A percentile compares a stretch with the other conserved stretches of the same genome.
phyloP scores from a whole-genome alignment of 92 coral and sea anemone genomes.

The Bergia sp. region DNA sequence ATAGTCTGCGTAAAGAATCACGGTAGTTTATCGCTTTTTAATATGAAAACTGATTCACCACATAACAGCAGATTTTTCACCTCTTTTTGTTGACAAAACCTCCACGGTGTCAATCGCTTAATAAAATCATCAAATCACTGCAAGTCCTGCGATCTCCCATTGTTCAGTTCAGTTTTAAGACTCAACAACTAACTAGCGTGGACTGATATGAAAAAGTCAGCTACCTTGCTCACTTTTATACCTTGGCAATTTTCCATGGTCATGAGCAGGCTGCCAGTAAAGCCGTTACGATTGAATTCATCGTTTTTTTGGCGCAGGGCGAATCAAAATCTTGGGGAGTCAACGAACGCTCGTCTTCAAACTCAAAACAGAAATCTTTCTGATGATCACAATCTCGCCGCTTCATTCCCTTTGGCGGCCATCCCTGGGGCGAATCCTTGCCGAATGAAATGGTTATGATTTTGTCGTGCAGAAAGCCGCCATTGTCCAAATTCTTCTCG shows the following conservation, averaged over 20 bases:
- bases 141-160: not conserved
- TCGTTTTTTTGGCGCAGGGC: conserved; percentile 43
- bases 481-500: conserved; percentile 66
- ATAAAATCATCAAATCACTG: too few relatives aligned
- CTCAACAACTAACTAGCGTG: not conserved
- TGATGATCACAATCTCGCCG: conserved; percentile 49
- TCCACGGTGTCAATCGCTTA: too few relatives aligned
- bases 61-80: too few relatives aligned
- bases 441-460: conserved; percentile 86
- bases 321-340: conserved; percentile 59
- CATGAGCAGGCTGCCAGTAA: conserved; percentile 62
- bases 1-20: too few relatives aligned
- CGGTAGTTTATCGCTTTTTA: too few relatives aligned
- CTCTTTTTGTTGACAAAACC: too few relatives aligned
- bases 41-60: too few relatives aligned
- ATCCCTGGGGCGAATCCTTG: conserved; percentile 53
- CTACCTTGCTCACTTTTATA: not conserved
- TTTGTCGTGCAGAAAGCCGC: conserved; percentile 70
- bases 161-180: not conserved
- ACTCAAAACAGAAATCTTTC: conserved; percentile 67
- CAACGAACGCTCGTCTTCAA: conserved; percentile 53
- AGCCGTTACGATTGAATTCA: conserved; percentile 80
- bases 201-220: not conserved
- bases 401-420: conserved; percentile 83
- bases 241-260: not conserved